A percentile compares a stretch with the other conserved stretches of the same genome.
These are phyloP conservation scores for Colostygia pectinataria DNA, from an alignment of 2,888 invertebrate genomes.

Conservation along the genomic window DNA sequence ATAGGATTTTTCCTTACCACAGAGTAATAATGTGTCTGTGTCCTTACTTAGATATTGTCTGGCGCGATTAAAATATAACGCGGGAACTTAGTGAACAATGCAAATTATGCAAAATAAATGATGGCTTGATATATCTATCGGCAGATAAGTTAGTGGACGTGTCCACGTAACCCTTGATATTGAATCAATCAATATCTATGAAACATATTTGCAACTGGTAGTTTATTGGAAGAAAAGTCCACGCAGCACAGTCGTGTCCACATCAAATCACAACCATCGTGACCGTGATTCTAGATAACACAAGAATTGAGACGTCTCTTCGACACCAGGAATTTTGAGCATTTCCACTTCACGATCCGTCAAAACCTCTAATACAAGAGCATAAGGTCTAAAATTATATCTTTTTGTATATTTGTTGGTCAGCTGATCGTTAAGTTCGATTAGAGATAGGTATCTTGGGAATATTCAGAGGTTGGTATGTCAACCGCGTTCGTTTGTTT, in stretches of 20 bases:
- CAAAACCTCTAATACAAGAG: slow-evolving; percentile 30
- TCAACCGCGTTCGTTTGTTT: slow-evolving; percentile 47
- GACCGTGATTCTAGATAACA: slow-evolving; percentile 59
- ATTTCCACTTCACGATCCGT: slow-evolving; percentile 26
- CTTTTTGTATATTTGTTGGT: slow-evolving; percentile 35
- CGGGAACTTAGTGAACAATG: too few species aligned
- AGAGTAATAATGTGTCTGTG: too few species aligned
- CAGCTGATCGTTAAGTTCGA: slow-evolving; percentile 61
- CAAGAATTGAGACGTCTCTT: slow-evolving; percentile 72
- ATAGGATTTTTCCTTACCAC: slow-evolving; percentile 34
- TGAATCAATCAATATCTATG: too few species aligned
- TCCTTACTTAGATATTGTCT: too few species aligned
- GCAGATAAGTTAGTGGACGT: too few species aligned
- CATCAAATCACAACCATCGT: slow-evolving; percentile 41
- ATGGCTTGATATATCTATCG: too few species aligned
- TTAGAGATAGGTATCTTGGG: slow-evolving; percentile 72
- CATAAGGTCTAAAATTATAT: slow-evolving; percentile 36
- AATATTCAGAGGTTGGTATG: slow-evolving; percentile 65
- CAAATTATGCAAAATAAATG: too few species aligned
- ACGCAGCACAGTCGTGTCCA: slow-evolving; percentile 29
- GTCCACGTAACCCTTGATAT: too few species aligned
- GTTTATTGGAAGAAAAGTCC: neutral
- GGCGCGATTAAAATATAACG: too few species aligned
- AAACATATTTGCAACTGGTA: too few species aligned
- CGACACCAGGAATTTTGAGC: slow-evolving; percentile 64